Base-by-base conservation (phyloP, 2,888 invertebrate species). In the Siphonodentalium dalli region DNA sequence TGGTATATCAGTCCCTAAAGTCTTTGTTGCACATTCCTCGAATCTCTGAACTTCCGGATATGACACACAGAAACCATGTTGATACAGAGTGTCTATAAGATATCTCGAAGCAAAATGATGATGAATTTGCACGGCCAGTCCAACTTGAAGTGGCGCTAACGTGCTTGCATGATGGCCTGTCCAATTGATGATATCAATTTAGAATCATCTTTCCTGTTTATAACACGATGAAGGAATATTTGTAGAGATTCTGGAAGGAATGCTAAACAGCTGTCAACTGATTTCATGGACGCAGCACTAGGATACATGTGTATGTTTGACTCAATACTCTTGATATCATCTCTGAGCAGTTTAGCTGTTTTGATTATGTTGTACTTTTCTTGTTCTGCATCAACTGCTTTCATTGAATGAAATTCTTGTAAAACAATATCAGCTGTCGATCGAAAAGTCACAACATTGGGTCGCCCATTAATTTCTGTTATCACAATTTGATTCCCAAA, bases 1-100 rank as follows among this genome's bases (percentile, higher is more conserved):
- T 8, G 43, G 47, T 21, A 65, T 51, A 42, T 57, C 51, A 27
- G 38, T 46, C 4, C 47, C 56, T 27, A 46, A 13, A 15, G 38
- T 24, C 23, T 48, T 54, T 18, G 63, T 63, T 40, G 66, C 59
- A 54, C 45, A 57, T 11, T 46, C 27, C 48, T 66, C 61, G 51
- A 56, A 67, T 39, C 45, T 65, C 34, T 59, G 55, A 9, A 65
- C 44, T 46, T 67, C 61, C 9, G 18, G n/a, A 35, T 68, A 68
- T 6, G 66, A 61, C 11, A 28, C 18, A 43, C 48, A 61, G 46
- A 65, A 69, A 7, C 66, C 63, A 28, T 61, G 45, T 23, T 28
- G 44, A 39, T 60, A 27, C 28, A 66, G 40, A 9, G 48, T 52
- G 20, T 69, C 68, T 33, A 71, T 58, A 15, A 68, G 46, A 49